phyloP scores from a whole-genome alignment of 2,113 vertebrate species.

The Varanus komodoensis region DNA sequence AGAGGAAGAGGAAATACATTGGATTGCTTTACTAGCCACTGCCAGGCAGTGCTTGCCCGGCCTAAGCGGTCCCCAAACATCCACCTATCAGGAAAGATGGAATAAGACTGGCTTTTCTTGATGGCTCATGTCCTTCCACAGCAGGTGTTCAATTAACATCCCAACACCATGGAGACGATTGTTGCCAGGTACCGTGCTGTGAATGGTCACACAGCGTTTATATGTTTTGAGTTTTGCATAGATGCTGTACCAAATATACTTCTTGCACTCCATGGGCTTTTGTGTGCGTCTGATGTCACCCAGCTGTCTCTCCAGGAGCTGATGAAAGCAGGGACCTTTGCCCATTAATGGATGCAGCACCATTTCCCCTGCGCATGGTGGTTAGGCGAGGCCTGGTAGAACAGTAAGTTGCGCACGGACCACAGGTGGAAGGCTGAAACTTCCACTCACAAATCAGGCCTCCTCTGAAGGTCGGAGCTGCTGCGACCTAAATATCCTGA shows the following conservation, averaged over 20 bases:
- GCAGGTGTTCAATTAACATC: not conserved
- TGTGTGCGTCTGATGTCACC: not conserved
- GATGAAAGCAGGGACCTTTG: not conserved
- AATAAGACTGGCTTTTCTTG: not conserved
- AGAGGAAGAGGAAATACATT: not conserved
- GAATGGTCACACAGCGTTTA: not conserved
- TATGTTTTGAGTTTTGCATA: not conserved
- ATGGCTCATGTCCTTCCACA: not conserved
- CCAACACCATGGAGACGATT: not conserved
- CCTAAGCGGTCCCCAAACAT: not conserved
- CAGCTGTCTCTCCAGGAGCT: too few species aligned
- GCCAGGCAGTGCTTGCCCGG: not conserved
- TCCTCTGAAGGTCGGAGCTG: too few species aligned
- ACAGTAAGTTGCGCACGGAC: not conserved
- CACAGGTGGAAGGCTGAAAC: not conserved
- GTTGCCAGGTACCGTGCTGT: not conserved
- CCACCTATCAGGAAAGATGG: not conserved
- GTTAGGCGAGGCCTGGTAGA: not conserved
- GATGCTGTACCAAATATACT: not conserved
- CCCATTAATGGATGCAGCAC: too few species aligned
- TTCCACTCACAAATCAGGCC: not conserved
- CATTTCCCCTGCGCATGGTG: not conserved
- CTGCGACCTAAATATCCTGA: not conserved
- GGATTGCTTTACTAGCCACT: not conserved
- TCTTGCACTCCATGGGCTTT: not conserved